Evolutionary conservation across 2,888 invertebrate genomes (phyloP), one percentile per base, ranked within the genome.

Genomic region (Oconnorella tubifera): DNA sequence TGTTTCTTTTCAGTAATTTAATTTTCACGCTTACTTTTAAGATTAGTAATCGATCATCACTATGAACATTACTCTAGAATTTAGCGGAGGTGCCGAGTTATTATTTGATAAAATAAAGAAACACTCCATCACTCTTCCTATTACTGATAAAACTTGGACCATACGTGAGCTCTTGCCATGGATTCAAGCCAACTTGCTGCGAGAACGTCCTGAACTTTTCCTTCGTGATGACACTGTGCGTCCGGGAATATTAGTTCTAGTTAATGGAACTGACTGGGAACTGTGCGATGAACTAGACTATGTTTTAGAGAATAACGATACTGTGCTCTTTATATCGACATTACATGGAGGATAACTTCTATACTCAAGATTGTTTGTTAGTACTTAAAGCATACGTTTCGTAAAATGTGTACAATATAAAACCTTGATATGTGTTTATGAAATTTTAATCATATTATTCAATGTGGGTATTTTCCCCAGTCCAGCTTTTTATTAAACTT

Each of bases 261-360:
- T 98, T 6, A 98, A 98, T 78, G 96, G 98, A 74, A 86, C 90
- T 0, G 98, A 98, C 78, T 98, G 97, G 97, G 96, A 98, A 82
- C 83, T 98, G 23, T 70, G 82, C 78, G 84, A 84, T n/a, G 80
- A 83, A 72, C 69, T 82, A 65, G 80, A 83, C 27, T 85, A 84
- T 74, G 72, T 76, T 62, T 70, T 85, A 25, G 74, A 81, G 69
- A 72, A 78, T 28, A 77, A 77, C 40, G 85, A 85, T 74, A 76
- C 73, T 55, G 78, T 85, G 56, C 75, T 82, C 1, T 85, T 85
- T 70, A 84, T 85, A 65, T 85, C 85, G 32, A 85, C 85, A 1
- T 73, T 85, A 63, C 85, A 85, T 74, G 85, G 85, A 25, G 85
- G 85, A 28, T 85, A 32, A 64, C 32, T 28, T 14, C 6, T 62